Evolutionary conservation across 1,140 invertebrate genomes (phyloP).

Genomic region (Paraescarpia echinospica): DNA sequence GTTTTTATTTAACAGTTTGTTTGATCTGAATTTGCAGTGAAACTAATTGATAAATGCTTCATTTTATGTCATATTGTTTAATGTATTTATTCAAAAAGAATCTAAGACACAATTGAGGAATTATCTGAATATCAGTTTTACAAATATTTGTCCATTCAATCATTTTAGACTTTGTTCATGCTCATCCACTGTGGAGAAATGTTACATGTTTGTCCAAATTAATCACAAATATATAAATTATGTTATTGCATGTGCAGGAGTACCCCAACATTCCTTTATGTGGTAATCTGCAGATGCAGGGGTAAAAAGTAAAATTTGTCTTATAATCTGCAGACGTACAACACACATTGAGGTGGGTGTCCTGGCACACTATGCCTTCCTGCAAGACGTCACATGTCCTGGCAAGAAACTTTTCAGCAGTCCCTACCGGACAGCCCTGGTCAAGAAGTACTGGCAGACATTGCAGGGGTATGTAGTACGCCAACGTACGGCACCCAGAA

Average conservation of each 20-base stretch:
- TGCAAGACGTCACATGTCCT: constrained; percentile 76
- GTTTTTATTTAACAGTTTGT: neutral
- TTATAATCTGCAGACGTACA: constrained; percentile 11
- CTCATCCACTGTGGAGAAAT: neutral
- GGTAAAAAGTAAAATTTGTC: neutral
- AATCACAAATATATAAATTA: neutral
- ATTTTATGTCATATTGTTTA: neutral
- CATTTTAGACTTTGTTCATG: neutral
- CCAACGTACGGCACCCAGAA: too few species aligned
- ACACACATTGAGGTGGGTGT: constrained; percentile 53
- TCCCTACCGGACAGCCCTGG: constrained; percentile 70
- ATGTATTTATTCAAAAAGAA: too few species aligned
- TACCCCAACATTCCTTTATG: neutral
- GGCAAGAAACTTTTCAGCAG: constrained; percentile 68
- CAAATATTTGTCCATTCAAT: too few species aligned
- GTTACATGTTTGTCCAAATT: neutral
- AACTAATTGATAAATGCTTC: neutral
- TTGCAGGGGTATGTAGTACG: constrained; percentile 50
- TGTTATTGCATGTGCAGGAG: neutral
- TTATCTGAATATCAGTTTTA: too few species aligned
- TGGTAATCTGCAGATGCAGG: constrained; percentile 11
- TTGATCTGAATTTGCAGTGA: neutral
- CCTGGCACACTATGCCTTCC: constrained; percentile 75
- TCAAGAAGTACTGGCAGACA: constrained; percentile 69
- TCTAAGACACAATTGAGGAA: too few species aligned